Evolutionary conservation across 2,113 vertebrate species (phyloP).

Genomic region (Ciconia maguari): DNA sequence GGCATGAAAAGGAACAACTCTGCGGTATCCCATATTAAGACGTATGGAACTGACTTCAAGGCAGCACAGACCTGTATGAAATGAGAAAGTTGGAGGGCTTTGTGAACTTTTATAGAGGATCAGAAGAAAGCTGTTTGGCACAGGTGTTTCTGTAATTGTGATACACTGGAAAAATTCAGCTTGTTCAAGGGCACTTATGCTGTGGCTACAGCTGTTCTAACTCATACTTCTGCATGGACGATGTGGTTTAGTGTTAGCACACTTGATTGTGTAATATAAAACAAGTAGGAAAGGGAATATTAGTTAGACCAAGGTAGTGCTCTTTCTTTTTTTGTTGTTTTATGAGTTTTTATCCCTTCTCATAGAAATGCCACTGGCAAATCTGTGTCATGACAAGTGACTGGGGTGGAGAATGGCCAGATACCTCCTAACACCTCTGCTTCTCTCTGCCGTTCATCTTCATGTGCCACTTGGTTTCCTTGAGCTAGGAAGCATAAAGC

Average conservation of each 20-base stretch:
- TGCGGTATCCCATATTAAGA: slow-evolving; percentile 40
- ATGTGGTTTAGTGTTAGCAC: slow-evolving; percentile 45
- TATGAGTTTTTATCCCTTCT: neutral
- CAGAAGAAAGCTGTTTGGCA: slow-evolving; percentile 75
- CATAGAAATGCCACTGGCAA: neutral
- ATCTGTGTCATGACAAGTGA: neutral
- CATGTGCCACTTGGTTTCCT: neutral
- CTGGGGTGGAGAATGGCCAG: neutral
- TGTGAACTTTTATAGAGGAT: slow-evolving; percentile 73
- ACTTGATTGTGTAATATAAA: slow-evolving; percentile 45
- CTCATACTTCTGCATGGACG: neutral
- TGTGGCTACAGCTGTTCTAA: slow-evolving; percentile 74
- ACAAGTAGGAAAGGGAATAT: slow-evolving; percentile 31
- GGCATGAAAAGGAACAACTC: slow-evolving; percentile 52
- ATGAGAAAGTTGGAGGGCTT: slow-evolving; percentile 63
- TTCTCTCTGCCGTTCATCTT: neutral
- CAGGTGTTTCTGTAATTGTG: slow-evolving; percentile 76
- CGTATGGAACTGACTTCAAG: slow-evolving; percentile 57
- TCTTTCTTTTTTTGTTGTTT: neutral
- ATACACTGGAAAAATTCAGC: slow-evolving; percentile 71
- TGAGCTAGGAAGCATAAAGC: neutral
- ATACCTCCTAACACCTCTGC: neutral
- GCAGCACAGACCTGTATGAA: slow-evolving; percentile 59
- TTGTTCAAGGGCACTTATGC: slow-evolving; percentile 31
- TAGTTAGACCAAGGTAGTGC: neutral